phyloP scores from a whole-genome alignment of 2,113 vertebrate species.

The Tyrannus savana region DNA sequence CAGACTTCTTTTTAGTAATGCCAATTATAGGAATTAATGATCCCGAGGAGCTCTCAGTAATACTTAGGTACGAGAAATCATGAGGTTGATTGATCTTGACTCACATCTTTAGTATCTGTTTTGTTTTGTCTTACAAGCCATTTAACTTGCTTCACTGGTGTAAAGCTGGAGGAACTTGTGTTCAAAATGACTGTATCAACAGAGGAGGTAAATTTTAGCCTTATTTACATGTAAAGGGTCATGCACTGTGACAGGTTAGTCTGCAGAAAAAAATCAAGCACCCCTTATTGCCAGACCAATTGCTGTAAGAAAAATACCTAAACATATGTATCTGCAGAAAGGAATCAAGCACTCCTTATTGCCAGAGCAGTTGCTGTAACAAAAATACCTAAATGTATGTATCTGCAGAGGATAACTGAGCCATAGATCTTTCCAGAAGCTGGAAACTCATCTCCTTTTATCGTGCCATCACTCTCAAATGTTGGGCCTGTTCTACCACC shows the following conservation, averaged over 20 bases:
- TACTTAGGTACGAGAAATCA: neutral
- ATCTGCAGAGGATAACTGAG: neutral
- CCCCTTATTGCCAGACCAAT: neutral
- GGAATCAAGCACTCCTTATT: neutral
- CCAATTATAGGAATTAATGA: neutral
- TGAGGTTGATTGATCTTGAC: neutral
- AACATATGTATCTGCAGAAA: neutral
- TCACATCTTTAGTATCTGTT: neutral
- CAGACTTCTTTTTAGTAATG: neutral
- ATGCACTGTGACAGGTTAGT: neutral
- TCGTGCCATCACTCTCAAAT: neutral
- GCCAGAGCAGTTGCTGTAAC: neutral
- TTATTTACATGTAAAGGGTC: neutral
- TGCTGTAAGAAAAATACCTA: neutral
- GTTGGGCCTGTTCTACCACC: neutral
- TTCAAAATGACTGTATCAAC: neutral
- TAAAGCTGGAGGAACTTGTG: neutral
- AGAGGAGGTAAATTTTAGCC: neutral
- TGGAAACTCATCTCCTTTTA: neutral
- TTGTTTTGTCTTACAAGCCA: neutral
- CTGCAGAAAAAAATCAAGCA: neutral
- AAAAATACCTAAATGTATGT: neutral
- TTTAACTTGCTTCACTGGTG: neutral
- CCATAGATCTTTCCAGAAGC: neutral
- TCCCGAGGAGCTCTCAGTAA: neutral